Evolutionary conservation across 1,140 invertebrate genomes (phyloP), one percentile per base, ranked within the genome.

Genomic region (Pentalonia nigronervosa): DNA sequence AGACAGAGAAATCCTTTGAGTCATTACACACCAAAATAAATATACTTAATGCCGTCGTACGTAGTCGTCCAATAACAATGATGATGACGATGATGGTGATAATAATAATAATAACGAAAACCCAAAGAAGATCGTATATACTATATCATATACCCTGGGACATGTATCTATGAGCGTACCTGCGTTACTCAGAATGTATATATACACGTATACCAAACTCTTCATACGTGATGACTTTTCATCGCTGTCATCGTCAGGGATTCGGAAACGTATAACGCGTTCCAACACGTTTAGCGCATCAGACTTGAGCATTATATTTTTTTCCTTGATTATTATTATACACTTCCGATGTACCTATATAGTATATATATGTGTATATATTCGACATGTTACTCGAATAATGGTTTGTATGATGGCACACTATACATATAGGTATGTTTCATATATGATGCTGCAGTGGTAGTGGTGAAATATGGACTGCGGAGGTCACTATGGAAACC

Each of bases 191-290:
- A 14, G 47, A 9, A 48, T 14, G 47, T 48, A 48, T 60, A 60
- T 60, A 41, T 30, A 17, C 7, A 30, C 56, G 36, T 41, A 23
- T 45, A 41, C 21, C 83, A 45, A 21, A 84, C 83, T 9, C 3
- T 2, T 2, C 1, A 3, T 84, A 84, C 23, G 45, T 30, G 36
- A 84, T 41, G 36, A 11, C 60, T 76, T n/a, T 76, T 76, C 60
- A 20, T 76, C 60, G n/a, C 60, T 30, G 34, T 83, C 36, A 36
- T 41, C 81, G 36, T 83, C 81, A 83, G 81, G 81, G 34, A 83
- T 83, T 83, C 21, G 81, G 81, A 83, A 83, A 83, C n/a, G 60
- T 76, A 76, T 76, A 41, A 83, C 81, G 81, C 81, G 81, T 83
- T 36, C 81, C 81, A 21, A 83, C 81, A 83, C 34, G 81, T 83